Base-by-base conservation (phyloP, 2,113 vertebrate genomes). In the Capreolus pygargus region DNA sequence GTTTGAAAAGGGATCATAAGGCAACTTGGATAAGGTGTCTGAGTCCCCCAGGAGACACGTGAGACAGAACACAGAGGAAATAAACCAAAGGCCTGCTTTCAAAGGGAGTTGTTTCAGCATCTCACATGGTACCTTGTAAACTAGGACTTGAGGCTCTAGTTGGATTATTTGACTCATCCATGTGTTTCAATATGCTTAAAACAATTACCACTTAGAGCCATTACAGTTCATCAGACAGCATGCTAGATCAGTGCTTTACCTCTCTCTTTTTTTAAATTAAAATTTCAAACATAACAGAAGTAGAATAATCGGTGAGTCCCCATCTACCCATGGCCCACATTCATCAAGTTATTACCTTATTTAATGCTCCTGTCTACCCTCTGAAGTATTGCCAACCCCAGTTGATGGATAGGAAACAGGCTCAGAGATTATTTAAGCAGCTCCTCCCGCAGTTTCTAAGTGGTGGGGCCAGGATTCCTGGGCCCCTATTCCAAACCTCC, bases 1-100 rank as follows among this genome's bases (percentile, higher is more conserved):
- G 93, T 91, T 86, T 93, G 94, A 96, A 98, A 96, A 97, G n/a
- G 83, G 85, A 96, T 86, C 19, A 33, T 95, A 89, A 90, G 7
- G 39, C 0, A 55, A 33, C 33, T 43, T 93, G 86, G 45, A 74
- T 39, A 30, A 70, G 33, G 78, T 54, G 23, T 91, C 91, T 93
- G 47, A 14, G 54, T 94, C 16, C 81, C 76, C 70, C 76, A 16
- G 27, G 70, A 94, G 67, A 91, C 94, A 36, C 39, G 58, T 70
- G 61, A 97, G 83, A 61, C 33, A 12, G 19, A 82, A 82, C 81
- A 88, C 91, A 84, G 33, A 64, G 52, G 82, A 97, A 93, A 70
- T 43, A 61, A 61, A 14, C 45, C 30, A 7, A 90, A 85, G 78
- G 47, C 47, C 50, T 85, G 17, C 92, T 92, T 95, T 60, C 89